Base-by-base conservation (phyloP, 2,797 vertebrate species). In the Microctenopoma stevenorrisi region DNA sequence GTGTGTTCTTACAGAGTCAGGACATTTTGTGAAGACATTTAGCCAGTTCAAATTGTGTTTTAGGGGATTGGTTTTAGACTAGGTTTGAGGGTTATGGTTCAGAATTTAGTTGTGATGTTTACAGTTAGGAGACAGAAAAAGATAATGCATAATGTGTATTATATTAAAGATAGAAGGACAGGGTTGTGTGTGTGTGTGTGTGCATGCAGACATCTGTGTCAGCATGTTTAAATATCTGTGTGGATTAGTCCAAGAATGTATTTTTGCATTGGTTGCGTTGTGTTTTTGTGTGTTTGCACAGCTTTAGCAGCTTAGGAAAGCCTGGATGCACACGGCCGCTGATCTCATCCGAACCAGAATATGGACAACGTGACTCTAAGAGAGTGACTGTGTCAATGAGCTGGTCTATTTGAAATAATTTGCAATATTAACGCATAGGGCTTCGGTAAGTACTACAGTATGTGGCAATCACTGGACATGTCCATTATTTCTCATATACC, bases 291-390 rank as follows among this genome's bases (percentile, higher is more conserved):
- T 80, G 65, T 89, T 87, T 90, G 78, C 72, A 74, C 78, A 86
- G 81, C 81, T 89, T 86, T 71, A 78, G 54, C 55, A 62, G 79
- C 72, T 85, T 80, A 85, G 67, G 33, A 72, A 79, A 68, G 81
- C 75, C 65, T 84, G 74, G 71, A 60, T 82, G 83, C 79, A 71
- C 82, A 76, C 49, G 78, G 49, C 47, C 68, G 72, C 74, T 67
- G 81, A 86, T 83, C 63, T 79, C 70, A 50, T 43, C 59, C 79
- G 59, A 85, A 76, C 57, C 28, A 0, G 46, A 57, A 77, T 74
- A 44, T 69, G 46, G 86, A 78, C 68, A 9, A 25, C 65, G 53
- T 47, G 67, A 63, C 67, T 68, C 50, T 67, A 55, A 44, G 50
- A 55, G 61, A 69, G 61, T 28, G 55, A 68, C 50, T 54, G 49